Percentiles rank a stretch among this genome's conserved stretches.
Conservation (phyloP, 2,888 invertebrate genomes). For the Panopea generosa region DNA sequence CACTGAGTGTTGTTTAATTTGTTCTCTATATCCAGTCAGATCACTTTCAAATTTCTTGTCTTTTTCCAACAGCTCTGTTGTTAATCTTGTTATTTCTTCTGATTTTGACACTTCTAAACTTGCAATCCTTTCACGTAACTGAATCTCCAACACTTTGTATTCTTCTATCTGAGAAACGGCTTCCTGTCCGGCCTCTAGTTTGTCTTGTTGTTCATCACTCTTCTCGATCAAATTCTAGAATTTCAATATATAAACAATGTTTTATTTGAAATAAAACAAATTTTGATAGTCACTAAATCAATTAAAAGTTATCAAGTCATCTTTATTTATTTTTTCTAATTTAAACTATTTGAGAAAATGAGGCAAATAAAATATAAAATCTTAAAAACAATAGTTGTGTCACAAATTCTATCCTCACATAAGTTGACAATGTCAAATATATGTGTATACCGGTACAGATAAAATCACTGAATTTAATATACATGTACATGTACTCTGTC, state of each 20-base stretch:
- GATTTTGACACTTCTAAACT: constrained; percentile 65
- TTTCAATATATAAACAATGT: neutral
- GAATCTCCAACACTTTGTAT: constrained; percentile 69
- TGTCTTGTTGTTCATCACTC: constrained; percentile 73
- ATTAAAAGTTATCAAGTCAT: neutral
- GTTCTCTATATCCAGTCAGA: constrained; percentile 80
- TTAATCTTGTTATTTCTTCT: constrained; percentile 65
- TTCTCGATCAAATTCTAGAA: constrained; percentile 77
- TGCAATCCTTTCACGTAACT: constrained; percentile 71
- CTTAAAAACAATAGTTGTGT: too few species aligned
- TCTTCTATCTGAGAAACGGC: constrained; percentile 76
- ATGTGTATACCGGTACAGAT: too few species aligned
- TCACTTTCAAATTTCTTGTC: constrained; percentile 72
- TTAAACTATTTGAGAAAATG: too few species aligned
- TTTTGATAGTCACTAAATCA: neutral
- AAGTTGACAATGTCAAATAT: too few species aligned
- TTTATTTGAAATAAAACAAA: neutral
- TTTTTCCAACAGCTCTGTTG: constrained; percentile 65
- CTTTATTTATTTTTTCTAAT: too few species aligned
- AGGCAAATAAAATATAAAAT: too few species aligned
- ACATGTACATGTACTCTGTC: too few species aligned
- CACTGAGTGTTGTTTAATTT: constrained; percentile 84
- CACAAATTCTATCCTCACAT: too few species aligned
- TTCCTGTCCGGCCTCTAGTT: constrained; percentile 73
- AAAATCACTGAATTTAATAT: too few species aligned